phyloP scores from a whole-genome alignment of 2,888 invertebrate genomes.

The Xanthorhoe spadicearia region DNA sequence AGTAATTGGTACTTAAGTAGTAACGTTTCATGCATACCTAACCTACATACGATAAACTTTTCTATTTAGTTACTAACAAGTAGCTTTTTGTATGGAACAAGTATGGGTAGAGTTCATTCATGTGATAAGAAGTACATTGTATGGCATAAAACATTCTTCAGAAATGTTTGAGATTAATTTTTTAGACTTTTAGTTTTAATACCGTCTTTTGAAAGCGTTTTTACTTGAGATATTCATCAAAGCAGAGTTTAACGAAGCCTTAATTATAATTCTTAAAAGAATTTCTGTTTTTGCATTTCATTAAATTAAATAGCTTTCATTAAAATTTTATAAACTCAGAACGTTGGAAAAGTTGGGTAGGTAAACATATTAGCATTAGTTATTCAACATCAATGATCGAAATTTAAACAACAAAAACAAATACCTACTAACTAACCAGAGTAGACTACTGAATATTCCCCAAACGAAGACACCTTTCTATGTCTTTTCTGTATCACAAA shows the following conservation, averaged over 20 bases:
- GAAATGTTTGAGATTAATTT: constrained; percentile 61
- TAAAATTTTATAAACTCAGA: constrained; percentile 48
- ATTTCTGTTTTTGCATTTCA: constrained; percentile 63
- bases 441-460: too few species aligned
- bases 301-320: constrained; percentile 70
- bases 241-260: constrained; percentile 75
- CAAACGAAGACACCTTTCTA: neutral
- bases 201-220: constrained; percentile 65
- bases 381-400: neutral
- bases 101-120: constrained; percentile 12
- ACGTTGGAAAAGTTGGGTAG: neutral
- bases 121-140: constrained; percentile 2
- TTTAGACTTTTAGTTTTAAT: constrained; percentile 62
- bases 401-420: neutral
- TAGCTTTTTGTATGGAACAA: constrained; percentile 16
- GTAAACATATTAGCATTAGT: neutral
- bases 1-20: too few species aligned
- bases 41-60: neutral
- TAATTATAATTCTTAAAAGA: constrained; percentile 75
- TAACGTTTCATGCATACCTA: too few species aligned
- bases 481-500: neutral
- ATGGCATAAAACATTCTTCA: constrained; percentile 47
- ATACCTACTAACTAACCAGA: too few species aligned
- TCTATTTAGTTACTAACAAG: neutral
- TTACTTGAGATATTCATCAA: constrained; percentile 66